A percentile compares a stretch with the other conserved stretches of the same genome.
Evolutionary conservation across 2,888 invertebrate species (phyloP).

Genomic region (Beris morrisii): DNA sequence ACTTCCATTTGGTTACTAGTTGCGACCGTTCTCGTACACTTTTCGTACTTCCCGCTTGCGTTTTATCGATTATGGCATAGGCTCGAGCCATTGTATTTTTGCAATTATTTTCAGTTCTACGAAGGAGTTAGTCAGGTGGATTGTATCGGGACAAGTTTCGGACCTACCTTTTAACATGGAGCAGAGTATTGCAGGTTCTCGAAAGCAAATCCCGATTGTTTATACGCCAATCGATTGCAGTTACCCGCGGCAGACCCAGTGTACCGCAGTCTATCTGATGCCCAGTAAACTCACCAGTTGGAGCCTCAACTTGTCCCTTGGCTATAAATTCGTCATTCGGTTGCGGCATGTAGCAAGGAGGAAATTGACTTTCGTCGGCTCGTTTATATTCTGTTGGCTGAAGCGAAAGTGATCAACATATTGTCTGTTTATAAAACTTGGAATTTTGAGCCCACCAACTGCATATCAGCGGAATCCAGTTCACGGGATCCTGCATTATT

Average conservation of each 20-base stretch:
- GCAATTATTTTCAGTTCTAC: constrained; percentile 63
- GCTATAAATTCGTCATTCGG: constrained; percentile 58
- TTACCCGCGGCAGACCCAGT: constrained; percentile 67
- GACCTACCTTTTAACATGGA: background rate
- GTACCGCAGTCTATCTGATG: constrained; percentile 72
- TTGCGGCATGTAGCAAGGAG: constrained; percentile 63
- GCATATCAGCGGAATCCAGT: too few relatives aligned
- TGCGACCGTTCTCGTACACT: constrained; percentile 66
- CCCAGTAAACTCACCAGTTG: constrained; percentile 68
- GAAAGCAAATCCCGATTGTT: constrained; percentile 62
- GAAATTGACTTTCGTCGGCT: constrained; percentile 48
- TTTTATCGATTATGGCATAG: constrained; percentile 67
- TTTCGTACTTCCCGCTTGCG: constrained; percentile 68
- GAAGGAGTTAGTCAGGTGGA: constrained; percentile 2
- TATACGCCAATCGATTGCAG: constrained; percentile 72
- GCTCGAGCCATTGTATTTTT: constrained; percentile 67
- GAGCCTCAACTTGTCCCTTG: constrained; percentile 51
- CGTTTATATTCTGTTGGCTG: constrained; percentile 5
- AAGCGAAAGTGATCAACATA: too few relatives aligned
- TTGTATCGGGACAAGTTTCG: background rate
- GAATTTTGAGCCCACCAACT: too few relatives aligned
- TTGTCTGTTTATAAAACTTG: too few relatives aligned
- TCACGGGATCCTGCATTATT: too few relatives aligned
- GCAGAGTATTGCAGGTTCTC: constrained; percentile 44
- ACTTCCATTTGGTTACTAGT: constrained; percentile 75